Percentiles rank a stretch among this genome's conserved stretches.
Conservation (phyloP, 2,888 invertebrate species). For the Trissolcus brochymenae region DNA sequence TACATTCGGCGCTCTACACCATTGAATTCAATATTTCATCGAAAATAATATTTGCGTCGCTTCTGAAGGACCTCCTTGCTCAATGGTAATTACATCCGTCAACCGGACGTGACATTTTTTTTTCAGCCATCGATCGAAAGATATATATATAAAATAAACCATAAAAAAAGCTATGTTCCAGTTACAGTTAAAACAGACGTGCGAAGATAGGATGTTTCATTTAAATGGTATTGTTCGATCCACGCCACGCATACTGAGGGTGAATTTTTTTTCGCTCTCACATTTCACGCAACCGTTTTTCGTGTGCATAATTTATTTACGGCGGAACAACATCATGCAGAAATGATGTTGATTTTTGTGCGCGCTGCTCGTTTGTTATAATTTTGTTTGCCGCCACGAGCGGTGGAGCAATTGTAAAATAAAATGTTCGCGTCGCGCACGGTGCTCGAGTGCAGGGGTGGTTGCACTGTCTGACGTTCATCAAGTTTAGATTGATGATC, state of each 20-base stretch:
- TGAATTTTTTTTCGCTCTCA: background rate
- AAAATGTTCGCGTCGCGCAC: background rate
- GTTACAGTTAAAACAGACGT: no score
- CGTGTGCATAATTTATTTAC: conserved; percentile 1
- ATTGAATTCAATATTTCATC: conserved; percentile 43
- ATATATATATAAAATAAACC: background rate
- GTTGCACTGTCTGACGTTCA: background rate
- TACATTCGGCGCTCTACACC: conserved; percentile 31
- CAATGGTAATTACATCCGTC: background rate
- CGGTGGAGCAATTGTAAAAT: background rate
- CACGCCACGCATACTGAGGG: background rate
- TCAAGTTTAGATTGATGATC: background rate
- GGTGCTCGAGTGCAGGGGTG: background rate
- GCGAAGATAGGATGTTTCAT: conserved; percentile 1
- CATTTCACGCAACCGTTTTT: background rate
- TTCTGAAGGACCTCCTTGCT: background rate
- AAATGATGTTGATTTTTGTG: conserved; percentile 1
- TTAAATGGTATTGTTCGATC: conserved; percentile 9
- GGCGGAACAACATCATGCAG: background rate
- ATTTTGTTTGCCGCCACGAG: conserved; percentile 1
- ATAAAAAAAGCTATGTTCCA: no score
- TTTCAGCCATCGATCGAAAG: background rate
- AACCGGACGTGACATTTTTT: background rate
- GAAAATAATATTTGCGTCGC: no score
- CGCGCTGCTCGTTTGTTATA: background rate